Percentiles rank a stretch among this genome's conserved stretches.
Conservation (phyloP, 2,113 vertebrate genomes). For the Ramphastos sulfuratus region DNA sequence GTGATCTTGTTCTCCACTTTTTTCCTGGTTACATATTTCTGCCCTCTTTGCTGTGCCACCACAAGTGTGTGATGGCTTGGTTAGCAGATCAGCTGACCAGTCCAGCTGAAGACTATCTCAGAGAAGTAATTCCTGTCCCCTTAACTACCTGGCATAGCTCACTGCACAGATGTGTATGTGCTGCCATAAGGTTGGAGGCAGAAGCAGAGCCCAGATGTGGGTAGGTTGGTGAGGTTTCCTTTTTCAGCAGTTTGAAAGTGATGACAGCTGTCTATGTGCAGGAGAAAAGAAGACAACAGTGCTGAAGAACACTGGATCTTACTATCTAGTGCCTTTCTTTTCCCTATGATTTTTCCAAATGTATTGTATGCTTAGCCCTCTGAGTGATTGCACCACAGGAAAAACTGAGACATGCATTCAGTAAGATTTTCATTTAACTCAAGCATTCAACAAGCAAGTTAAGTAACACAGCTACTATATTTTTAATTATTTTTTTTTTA, state of each 20-base stretch:
- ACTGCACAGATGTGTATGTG: rapidly evolving
- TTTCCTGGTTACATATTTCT: neutral
- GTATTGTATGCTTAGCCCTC: neutral
- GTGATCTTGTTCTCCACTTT: rapidly evolving
- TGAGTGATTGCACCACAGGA: neutral
- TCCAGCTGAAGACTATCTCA: neutral
- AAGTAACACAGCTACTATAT: neutral
- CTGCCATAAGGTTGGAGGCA: neutral
- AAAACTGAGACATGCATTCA: neutral
- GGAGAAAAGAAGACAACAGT: neutral
- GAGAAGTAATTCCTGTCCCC: neutral
- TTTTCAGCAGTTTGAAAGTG: neutral
- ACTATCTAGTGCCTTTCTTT: neutral
- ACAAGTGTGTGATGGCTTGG: neutral
- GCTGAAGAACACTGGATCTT: neutral
- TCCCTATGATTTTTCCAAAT: neutral
- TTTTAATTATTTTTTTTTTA: neutral
- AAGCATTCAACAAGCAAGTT: neutral
- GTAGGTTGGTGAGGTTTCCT: neutral
- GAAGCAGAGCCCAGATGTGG: neutral
- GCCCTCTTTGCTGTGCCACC: neutral
- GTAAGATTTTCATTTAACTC: neutral
- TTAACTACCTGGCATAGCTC: neutral
- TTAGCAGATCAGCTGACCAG: neutral
- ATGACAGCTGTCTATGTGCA: neutral